phyloP scores from a whole-genome alignment of 2,888 invertebrate species.

The Allygus modestus region DNA sequence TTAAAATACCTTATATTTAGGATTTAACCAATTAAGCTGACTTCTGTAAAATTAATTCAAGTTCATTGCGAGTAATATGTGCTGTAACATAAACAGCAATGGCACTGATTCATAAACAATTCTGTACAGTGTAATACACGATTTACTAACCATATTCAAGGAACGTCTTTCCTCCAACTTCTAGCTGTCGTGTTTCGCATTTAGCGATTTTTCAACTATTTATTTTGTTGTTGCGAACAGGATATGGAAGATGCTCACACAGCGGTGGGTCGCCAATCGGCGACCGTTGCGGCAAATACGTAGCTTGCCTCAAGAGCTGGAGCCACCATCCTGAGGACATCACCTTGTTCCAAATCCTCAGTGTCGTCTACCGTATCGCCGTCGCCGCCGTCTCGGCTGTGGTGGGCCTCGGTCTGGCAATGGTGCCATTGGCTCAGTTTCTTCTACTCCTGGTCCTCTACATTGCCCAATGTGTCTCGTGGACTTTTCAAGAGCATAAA shows the following conservation, averaged over 20 bases:
- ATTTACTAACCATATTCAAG: too few relatives aligned
- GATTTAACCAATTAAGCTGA: too few relatives aligned
- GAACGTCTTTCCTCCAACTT: too few relatives aligned
- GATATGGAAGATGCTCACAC: neutral
- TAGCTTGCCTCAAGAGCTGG: neutral
- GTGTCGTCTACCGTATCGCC: neutral
- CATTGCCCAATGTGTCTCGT: neutral
- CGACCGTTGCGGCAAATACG: neutral
- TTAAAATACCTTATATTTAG: too few relatives aligned
- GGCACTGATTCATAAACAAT: too few relatives aligned
- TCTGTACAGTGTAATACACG: too few relatives aligned
- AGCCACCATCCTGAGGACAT: neutral
- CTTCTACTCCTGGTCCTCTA: neutral
- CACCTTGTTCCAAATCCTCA: neutral
- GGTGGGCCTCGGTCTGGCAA: neutral
- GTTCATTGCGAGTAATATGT: too few relatives aligned
- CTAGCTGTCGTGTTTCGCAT: too few relatives aligned
- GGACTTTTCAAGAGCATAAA: neutral
- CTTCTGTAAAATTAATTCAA: too few relatives aligned
- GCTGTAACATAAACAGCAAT: too few relatives aligned
- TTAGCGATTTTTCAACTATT: too few relatives aligned
- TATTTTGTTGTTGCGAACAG: too few relatives aligned
- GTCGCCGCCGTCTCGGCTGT: neutral
- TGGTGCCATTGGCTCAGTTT: neutral
- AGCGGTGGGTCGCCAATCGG: neutral